Evolutionary conservation across 2,113 vertebrate species (phyloP).

Genomic region (Sinocyclocheilus maitianheensis): DNA sequence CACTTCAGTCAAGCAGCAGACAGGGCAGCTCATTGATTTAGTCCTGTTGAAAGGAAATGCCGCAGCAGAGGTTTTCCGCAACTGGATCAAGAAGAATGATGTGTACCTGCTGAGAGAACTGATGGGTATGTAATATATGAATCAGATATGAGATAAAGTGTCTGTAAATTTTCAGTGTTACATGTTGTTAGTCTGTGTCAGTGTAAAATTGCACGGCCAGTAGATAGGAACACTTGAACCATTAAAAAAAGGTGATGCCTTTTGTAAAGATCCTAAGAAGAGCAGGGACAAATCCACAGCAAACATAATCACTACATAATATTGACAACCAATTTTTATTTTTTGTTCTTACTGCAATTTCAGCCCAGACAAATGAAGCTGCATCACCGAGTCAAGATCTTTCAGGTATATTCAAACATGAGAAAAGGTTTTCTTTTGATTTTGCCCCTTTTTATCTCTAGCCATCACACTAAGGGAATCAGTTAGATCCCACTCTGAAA

Average conservation of each 20-base stretch:
- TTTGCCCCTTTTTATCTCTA: conserved; percentile 38
- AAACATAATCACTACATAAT: conserved; percentile 49
- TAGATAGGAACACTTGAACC: conserved; percentile 51
- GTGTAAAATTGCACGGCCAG: conserved; percentile 41
- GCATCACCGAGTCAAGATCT: conserved; percentile 89
- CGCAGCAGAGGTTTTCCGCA: conserved; percentile 90
- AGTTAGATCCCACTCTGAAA: conserved; percentile 52
- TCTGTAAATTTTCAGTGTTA: conserved; percentile 46
- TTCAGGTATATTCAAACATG: conserved; percentile 81
- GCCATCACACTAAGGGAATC: conserved; percentile 54
- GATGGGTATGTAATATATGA: conserved; percentile 80
- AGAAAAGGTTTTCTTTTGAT: conserved; percentile 47
- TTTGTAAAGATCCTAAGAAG: conserved; percentile 12
- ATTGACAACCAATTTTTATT: conserved; percentile 60
- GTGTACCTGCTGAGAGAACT: conserved; percentile 87
- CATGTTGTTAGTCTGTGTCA: conserved; percentile 55
- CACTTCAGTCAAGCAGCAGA: conserved; percentile 86
- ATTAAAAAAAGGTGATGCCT: conserved; percentile 33
- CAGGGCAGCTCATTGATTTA: conserved; percentile 88
- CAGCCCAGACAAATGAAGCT: conserved; percentile 92
- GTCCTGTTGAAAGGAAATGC: conserved; percentile 91
- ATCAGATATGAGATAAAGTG: not conserved
- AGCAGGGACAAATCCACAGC: conserved; percentile 48
- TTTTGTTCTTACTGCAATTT: conserved; percentile 67
- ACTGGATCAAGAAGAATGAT: conserved; percentile 88